A percentile compares a stretch with the other conserved stretches of the same genome.
Conservation (phyloP, 2,797 vertebrate genomes). For the Limnodromus scolopaceus region DNA sequence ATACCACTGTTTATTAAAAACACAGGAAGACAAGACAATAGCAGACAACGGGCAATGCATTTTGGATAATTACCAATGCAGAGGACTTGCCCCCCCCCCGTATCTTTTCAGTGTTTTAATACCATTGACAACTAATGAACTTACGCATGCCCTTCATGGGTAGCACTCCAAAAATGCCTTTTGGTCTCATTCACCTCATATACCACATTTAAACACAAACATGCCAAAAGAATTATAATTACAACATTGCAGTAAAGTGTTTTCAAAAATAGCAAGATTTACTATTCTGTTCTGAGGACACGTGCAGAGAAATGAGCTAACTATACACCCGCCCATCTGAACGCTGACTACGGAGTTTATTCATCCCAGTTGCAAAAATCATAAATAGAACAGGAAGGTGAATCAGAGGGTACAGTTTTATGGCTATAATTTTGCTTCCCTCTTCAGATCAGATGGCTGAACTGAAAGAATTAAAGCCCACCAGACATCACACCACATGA, state of each 20-base stretch:
- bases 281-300: conserved; percentile 1
- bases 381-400: conserved; percentile 71
- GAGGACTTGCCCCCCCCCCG: not conserved
- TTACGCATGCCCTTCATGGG: not conserved
- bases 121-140: not conserved
- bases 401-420: conserved; percentile 60
- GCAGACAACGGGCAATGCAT: not conserved
- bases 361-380: conserved; percentile 57
- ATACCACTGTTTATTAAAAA: not conserved
- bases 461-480: conserved; percentile 44
- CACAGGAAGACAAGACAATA: not conserved
- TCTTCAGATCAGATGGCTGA: conserved; percentile 55
- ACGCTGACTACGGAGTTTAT: conserved; percentile 48
- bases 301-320: conserved; percentile 7
- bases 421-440: conserved; percentile 47
- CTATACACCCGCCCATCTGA: conserved; percentile 4
- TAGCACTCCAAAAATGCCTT: not conserved
- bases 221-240: not conserved
- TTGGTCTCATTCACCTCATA: not conserved
- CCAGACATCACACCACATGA: not conserved
- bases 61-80: not conserved
- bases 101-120: not conserved
- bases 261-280: conserved; percentile 39
- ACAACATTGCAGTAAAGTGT: not conserved
- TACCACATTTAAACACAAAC: not conserved